Base-by-base conservation (phyloP, 1,140 invertebrate genomes). In the Orius laevigatus region DNA sequence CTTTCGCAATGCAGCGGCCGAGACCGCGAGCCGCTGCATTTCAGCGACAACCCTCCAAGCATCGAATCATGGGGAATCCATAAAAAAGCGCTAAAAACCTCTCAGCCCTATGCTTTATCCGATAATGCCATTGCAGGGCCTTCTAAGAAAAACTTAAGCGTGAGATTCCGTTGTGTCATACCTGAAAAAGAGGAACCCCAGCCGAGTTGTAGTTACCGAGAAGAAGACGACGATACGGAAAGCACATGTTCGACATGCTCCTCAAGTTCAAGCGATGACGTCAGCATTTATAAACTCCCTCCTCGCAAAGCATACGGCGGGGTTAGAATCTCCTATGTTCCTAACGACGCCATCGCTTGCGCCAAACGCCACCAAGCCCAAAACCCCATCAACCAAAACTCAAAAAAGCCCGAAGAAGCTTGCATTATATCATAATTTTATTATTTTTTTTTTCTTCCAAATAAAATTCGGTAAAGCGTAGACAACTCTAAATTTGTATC, bases 181-280 rank as follows among this genome's bases (percentile, higher is more conserved):
- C 54, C 46, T n/a, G 51, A 53, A 31, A 35, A 36, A 12, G 40
- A 38, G 14, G 47, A 54, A 49, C 46, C 41, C 49, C 10, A 46
- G 41, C 57, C 61, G 14, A 58, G 62, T 33, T 53, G 58, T 18
- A 19, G 33, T 48, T 38, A 41, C 10, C 49, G 38, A 15, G 36
- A 52, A 9, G 25, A 25, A 25, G 41, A 54, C 49, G 59, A 72
- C 11, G 78, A 81, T n/a, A 80, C 84, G 59, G 74, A 71, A 14
- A 76, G 74, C 52, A 79, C 80, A 52, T 91, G 86, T 63, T 88
- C 84, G 42, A 89, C 86, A 0, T 90, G 86, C 58, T 88, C 84
- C 1, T 81, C 78, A 1, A 85, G 81, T 12, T 85, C 83, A 10
- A 84, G 83, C 35, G 84, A 84, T 39, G 85, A 87, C 39, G 76